Base-by-base conservation (phyloP, 2,797 vertebrate species). In the Spinibarbus caldwelli region DNA sequence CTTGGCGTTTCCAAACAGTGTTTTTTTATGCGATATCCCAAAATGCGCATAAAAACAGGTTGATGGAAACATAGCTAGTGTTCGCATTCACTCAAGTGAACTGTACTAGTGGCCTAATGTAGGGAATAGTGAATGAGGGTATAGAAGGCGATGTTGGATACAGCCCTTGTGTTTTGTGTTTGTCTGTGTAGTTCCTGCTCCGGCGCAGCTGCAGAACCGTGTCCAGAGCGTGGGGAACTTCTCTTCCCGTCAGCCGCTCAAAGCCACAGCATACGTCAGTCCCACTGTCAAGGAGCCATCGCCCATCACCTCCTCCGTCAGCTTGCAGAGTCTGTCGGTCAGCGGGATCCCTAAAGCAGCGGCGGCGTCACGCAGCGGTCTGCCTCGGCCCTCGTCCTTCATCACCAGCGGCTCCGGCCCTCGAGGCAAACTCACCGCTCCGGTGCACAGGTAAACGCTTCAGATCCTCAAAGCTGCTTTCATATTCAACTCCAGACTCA, bases 221-320 rank as follows among this genome's bases (percentile, higher is more conserved):
- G 95, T 97, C 72, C 97, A 97, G 87, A 98, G 97, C 15, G 93
- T 97, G 41, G 96, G 97, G 41, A 96, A 96, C 86, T 97, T 98
- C 89, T 93, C 96, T 79, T 93, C 95, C 34, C 94, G 95, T 79
- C 97, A 95, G 3, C 94, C 96, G 12, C 94, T 95, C 1, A 99
- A 98, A 92, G 97, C 97, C 92, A 98, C 96, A 6, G 97, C 97
- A 52, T 98, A 98, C 0, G 97, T 98, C 88, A 98, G 97, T 84
- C 97, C 97, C 3, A 98, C 97, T 0, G 91, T 98, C 49, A 97
- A 98, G 92, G 96, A 95, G 83, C 92, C 93, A 0, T 90, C 87
- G 15, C 88, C 87, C 36, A 88, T 93, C 90, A 90, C 95, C 2
- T 83, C 94, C 11, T 95, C 96, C 7, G 21, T 31, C 49, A 54